Evolutionary conservation across 1,140 invertebrate genomes (phyloP).

Genomic region (Dolichoris vasculosae): DNA sequence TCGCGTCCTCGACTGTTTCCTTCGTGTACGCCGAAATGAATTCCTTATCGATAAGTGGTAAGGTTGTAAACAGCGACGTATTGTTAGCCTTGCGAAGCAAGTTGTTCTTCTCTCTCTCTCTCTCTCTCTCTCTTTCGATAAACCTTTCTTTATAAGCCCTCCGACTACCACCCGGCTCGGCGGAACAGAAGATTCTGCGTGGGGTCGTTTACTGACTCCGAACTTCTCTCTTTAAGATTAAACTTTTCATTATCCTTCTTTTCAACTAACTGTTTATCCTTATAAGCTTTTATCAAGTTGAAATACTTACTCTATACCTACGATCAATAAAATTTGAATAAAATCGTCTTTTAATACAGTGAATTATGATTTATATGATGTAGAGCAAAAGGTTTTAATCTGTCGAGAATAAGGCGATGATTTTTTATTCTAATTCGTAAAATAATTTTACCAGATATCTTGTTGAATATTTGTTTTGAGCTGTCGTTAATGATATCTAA

Average conservation of each 20-base stretch:
- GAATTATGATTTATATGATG: conserved; percentile 1
- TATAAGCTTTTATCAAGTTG: background rate
- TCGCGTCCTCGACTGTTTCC: background rate
- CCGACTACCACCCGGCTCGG: background rate
- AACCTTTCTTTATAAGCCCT: background rate
- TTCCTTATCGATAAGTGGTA: background rate
- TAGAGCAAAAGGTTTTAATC: background rate
- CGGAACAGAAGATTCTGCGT: background rate
- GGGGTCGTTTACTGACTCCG: conserved; percentile 14
- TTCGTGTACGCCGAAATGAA: background rate
- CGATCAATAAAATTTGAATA: background rate
- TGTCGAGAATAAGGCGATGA: background rate
- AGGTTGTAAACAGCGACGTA: background rate
- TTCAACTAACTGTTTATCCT: conserved; percentile 7
- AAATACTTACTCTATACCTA: background rate
- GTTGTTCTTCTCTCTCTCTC: too few species aligned
- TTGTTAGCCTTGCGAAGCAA: background rate
- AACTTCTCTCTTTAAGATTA: conserved; percentile 1
- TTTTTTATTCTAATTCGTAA: background rate
- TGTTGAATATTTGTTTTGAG: background rate
- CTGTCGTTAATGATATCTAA: background rate
- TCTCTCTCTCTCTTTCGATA: background rate
- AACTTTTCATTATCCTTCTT: conserved; percentile 12
- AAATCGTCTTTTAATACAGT: background rate
- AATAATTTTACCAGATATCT: background rate